Evolutionary conservation across 2,888 invertebrate genomes (phyloP), one percentile per base, ranked within the genome.

Genomic region (Heliconius ethilla): DNA sequence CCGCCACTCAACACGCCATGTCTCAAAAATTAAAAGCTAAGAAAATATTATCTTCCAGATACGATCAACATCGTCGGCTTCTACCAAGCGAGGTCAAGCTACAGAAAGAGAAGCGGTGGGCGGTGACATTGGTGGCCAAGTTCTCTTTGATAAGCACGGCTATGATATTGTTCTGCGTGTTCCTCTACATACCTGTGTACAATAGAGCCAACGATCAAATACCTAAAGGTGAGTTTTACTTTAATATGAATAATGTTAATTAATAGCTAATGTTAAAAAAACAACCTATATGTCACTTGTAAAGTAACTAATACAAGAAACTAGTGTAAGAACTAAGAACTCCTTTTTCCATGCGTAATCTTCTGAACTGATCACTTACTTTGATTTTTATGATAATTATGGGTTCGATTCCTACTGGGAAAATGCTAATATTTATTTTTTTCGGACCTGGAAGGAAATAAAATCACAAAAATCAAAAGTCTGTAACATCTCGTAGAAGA

Each of bases 171-270:
- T 92, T 94, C 85, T 93, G 93, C 65, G 90, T 92, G 9, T 86
- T 94, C 1, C 83, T 95, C 84, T 94, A 94, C 82, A 93, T 94
- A 85, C 94, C 94, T 3, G 92, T 94, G 0, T 95, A 94, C 82
- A 93, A 91, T 82, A 90, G 88, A 79, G 94, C 91, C 1, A 92
- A 91, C 73, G 88, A 91, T 33, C 84, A 86, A 78, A 63, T 87
- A 77, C 83, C 85, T 27, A 87, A 86, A 83, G 86, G 87, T 88
- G 25, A 80, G 79, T 37, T 15, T 7, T 51, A 2, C 0, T 51
- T 18, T 18, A 45, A 45, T 45, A 45, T 51, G 7, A 51, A 51
- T 51, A 18, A 51, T 51, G 5, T 18, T 51, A 18, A 18, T 51
- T 18, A 51, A 18, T 51, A 51, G 37, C 10, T 40, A 22, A 18